These are phyloP conservation scores for Monomorium pharaonis DNA, from an alignment of 1,140 invertebrate species.

Conservation along the genomic window DNA sequence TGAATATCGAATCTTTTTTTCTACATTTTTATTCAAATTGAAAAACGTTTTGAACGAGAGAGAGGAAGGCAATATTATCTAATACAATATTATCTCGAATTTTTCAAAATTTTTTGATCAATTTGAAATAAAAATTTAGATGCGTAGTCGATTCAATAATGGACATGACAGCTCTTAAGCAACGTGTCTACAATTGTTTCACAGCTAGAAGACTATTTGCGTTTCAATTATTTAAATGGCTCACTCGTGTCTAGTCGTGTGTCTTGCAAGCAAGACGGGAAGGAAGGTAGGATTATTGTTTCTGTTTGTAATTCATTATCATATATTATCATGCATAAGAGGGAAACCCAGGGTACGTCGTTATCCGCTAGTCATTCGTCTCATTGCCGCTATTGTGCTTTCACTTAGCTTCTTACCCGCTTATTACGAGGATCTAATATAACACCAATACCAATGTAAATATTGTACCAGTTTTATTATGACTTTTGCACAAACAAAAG, in stretches of 20 bases:
- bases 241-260: neutral
- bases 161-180: neutral
- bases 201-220: neutral
- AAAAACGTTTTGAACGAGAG: neutral
- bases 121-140: neutral
- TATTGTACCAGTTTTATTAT: neutral
- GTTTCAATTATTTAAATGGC: conserved; percentile 42
- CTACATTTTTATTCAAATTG: neutral
- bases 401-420: conserved; percentile 33
- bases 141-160: neutral
- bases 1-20: neutral
- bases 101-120: neutral
- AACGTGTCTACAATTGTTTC: conserved; percentile 1
- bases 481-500: neutral
- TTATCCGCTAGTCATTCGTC: conserved; percentile 51
- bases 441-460: too few species aligned
- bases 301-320: conserved; percentile 56
- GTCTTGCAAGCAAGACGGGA: neutral
- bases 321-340: conserved; percentile 37
- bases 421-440: neutral
- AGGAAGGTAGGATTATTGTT: neutral
- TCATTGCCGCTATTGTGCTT: conserved; percentile 34
- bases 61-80: neutral
- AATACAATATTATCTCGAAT: neutral
- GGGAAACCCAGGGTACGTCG: neutral